Conservation (phyloP, 2,797 vertebrate genomes). For the Rhinophrynus dorsalis region DNA sequence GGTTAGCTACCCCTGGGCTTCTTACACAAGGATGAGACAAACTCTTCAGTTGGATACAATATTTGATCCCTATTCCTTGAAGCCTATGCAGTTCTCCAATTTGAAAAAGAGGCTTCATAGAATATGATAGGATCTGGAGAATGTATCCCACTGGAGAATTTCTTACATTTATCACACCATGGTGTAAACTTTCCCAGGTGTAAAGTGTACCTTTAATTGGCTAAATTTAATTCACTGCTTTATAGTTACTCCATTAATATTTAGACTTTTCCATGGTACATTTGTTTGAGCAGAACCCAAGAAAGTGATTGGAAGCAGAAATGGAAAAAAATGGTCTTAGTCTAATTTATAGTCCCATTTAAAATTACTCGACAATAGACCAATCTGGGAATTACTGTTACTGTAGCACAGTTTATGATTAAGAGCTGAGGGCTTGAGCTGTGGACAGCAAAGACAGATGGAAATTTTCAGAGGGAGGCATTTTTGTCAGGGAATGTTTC, state of each 20-base stretch:
- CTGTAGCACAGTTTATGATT: not conserved
- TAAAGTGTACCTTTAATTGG: no score
- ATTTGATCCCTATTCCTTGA: no score
- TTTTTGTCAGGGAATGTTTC: slow-evolving; percentile 18
- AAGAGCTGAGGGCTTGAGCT: not conserved
- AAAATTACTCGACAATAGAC: not conserved
- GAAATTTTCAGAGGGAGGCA: slow-evolving; percentile 20
- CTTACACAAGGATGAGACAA: no score
- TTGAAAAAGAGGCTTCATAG: no score
- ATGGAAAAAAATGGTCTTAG: not conserved
- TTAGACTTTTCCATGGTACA: not conserved
- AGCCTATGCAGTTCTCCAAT: no score
- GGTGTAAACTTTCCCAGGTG: no score
- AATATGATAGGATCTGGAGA: no score
- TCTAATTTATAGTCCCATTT: not conserved
- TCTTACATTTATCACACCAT: no score
- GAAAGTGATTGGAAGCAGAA: slow-evolving; percentile 6
- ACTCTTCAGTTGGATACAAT: no score
- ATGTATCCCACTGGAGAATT: no score
- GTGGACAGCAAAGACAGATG: slow-evolving; percentile 13
- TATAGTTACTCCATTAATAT: not conserved
- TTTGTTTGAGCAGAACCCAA: not conserved
- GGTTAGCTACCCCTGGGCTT: no score
- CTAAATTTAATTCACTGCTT: no score
- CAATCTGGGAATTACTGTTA: not conserved